phyloP scores from a whole-genome alignment of 2,113 vertebrate species.

The Podiceps cristatus region DNA sequence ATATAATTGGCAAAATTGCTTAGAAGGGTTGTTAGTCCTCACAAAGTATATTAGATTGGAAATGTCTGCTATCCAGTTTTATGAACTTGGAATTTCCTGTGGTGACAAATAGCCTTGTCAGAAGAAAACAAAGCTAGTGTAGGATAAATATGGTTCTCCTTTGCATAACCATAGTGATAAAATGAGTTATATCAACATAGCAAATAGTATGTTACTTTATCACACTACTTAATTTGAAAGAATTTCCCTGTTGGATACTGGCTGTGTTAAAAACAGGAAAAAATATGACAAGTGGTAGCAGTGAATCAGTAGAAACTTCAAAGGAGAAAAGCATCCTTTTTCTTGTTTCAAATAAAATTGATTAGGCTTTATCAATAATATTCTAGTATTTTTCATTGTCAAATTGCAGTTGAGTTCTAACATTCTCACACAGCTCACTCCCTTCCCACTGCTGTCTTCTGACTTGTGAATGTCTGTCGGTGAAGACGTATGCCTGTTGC shows the following conservation, averaged over 20 bases:
- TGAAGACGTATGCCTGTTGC: not conserved
- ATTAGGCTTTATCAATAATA: not conserved
- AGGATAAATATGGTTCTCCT: not conserved
- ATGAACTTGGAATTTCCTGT: not conserved
- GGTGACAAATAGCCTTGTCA: not conserved
- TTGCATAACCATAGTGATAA: constrained; percentile 6
- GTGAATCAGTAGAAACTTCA: not conserved
- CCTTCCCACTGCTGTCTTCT: not conserved
- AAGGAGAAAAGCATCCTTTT: constrained; percentile 10
- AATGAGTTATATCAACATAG: constrained; percentile 6
- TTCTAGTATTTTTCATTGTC: not conserved
- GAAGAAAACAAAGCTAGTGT: not conserved
- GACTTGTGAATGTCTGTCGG: not conserved
- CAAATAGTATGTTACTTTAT: not conserved
- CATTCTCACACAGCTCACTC: not conserved
- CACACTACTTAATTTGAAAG: constrained; percentile 10
- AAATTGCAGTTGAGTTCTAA: not conserved
- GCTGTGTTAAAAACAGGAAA: not conserved
- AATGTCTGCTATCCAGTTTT: constrained; percentile 12
- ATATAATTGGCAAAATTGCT: constrained; percentile 17
- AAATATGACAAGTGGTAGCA: not conserved
- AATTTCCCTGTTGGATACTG: constrained; percentile 20
- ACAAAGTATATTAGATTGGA: not conserved
- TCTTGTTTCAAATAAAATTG: constrained; percentile 21
- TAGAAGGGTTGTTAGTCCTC: not conserved